Evolutionary conservation across 2,888 invertebrate genomes (phyloP), one percentile per base, ranked within the genome.

Genomic region (Arge pagana): DNA sequence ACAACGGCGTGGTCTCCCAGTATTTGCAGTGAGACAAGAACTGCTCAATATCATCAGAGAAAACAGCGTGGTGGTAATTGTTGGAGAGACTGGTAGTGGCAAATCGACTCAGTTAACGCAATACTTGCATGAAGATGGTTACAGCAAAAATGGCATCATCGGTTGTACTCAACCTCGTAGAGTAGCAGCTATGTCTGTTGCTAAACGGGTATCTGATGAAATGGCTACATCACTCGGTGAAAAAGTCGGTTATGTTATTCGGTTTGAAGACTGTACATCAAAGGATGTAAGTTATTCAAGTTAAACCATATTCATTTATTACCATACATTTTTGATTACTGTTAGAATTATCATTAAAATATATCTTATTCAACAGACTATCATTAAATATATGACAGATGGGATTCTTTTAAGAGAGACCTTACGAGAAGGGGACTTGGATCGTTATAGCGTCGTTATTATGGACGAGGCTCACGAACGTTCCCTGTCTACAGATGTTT

Each of bases 381-480:
- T 94, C 19, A 94, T 96, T 58, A 95, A 95, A 77, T 99, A 99
- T 77, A 99, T 99, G 99, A 99, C 99, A 0, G 99, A 99, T 79
- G 99, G 99, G 78, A 99, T 99, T 67, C 79, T 99, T 37, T 81
- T 99, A 16, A 83, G 99, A 54, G 99, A 99, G 77, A 98, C 97
- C 45, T 82, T 99, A 13, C 81, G 97, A 1, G 99, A 99, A 71
- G 89, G 96, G 0, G 98, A 99, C 77, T 80, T 99, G 59, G 98
- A 99, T 77, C 86, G 95, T 72, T 99, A 99, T 80, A 93, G 95
- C 70, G 97, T 94, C 0, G 83, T 99, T 63, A 98, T 99, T 63
- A 99, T 99, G 99, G 99, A 99, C 78, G 99, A 99, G 80, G 99
- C 99, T 54, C 99, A 99, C 79, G 99, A 99, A 78, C 81, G 99